Evolutionary conservation across 2,888 invertebrate genomes (phyloP), one percentile per base, ranked within the genome.

Genomic region (Sphinx pinastri): DNA sequence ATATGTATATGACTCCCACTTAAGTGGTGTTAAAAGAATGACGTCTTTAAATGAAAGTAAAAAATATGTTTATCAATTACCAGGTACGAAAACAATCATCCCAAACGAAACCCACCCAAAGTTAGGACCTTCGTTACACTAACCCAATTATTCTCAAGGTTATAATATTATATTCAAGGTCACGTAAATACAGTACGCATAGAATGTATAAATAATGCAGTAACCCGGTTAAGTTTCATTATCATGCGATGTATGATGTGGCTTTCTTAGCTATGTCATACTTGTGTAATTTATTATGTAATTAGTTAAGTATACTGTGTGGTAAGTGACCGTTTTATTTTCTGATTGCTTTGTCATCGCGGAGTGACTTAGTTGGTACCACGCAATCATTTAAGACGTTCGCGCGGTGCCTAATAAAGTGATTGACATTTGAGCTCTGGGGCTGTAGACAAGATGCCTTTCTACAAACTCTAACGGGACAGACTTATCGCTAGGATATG

Each of bases 141-240:
- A 47, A 63, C 63, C 63, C 19, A 63, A 25, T 63, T 63, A 49
- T 47, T 63, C 19, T 63, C 63, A 63, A 63, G 63, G 63, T 63
- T 47, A 19, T 45, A 63, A 63, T 63, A 63, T 49, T 63, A 49
- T 63, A 63, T 63, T 63, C 63, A 63, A 63, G 63, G 63, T 63
- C 63, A 6, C 2, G 49, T 49, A 63, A 63, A 63, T 49, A 63
- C 12, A 49, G 19, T 47, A 63, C 63, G 63, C 13, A 7, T 19
- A 47, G 63, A 63, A 63, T 63, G 19, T 63, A 63, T 49, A 63
- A 63, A 63, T 63, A 63, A 47, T 63, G 19, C 55, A 49, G 16
- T 63, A 63, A 63, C 63, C 63, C 63, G 63, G 63, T 63, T 63
- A 63, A 63, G 49, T 63, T 63, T 63, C 63, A 63, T 63, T 63